Evolutionary conservation across 2,113 vertebrate species (phyloP), one percentile per base, ranked within the genome.

Genomic region (Leptocoma aspasia): DNA sequence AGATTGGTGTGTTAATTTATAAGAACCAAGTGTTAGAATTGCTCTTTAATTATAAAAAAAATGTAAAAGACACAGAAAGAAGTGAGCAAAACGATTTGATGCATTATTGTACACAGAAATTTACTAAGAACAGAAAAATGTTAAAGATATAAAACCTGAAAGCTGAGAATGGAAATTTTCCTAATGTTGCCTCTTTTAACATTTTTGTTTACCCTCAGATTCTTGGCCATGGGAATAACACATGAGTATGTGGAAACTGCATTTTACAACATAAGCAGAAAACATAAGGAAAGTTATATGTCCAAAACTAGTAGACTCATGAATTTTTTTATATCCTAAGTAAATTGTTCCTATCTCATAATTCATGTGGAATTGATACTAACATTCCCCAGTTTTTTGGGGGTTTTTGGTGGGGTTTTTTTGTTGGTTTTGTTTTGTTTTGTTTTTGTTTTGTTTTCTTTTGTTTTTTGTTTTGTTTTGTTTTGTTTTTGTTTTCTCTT

Each of bases 21-120:
- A 47, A 50, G 17, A 66, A 57, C 2, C 11, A 27, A 57, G 4
- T 31, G 30, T 33, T 60, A 41, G 35, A 73, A 53, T 39, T 44
- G 6, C 1, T 42, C 20, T 52, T 63, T 41, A 69, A 33, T 30
- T 39, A 39, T 22, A 52, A 47, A 9, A 79, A 63, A 31, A 31
- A 41, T 27, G 4, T 17, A 11, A 68, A 33, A 39, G 11, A 2
- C 19, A 61, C 8, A 56, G 18, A 26, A 41, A 57, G 3, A 54
- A 28, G 6, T 33, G 23, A 82, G 1, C 1, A 4, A 28, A 57
- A 50, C 6, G 0, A 23, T 50, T 50, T 44, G 7, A 41, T 81
- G 52, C 2, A 15, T 64, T 69, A 23, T 42, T 42, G 13, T 69
- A 17, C 13, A 18, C 11, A 85, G 33, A 45, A 68, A 64, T 72